These are phyloP conservation scores for Oeneis ivallda DNA, from an alignment of 2,888 invertebrate species.

Conservation along the genomic window DNA sequence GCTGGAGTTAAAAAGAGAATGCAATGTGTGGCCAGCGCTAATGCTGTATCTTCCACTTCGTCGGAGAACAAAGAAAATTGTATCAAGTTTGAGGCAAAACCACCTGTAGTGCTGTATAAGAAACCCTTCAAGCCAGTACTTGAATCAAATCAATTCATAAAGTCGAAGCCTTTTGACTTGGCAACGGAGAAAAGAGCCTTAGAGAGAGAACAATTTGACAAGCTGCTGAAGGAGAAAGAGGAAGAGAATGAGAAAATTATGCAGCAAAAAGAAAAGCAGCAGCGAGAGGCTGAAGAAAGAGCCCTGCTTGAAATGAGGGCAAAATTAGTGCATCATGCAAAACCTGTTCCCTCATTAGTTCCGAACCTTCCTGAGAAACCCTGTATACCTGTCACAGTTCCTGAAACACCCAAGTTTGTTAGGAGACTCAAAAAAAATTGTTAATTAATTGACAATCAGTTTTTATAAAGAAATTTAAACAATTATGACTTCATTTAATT, in stretches of 20 bases:
- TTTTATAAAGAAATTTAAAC: not conserved
- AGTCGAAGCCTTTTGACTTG: slow-evolving; percentile 80
- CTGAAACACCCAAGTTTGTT: slow-evolving; percentile 83
- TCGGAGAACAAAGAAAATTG: slow-evolving; percentile 73
- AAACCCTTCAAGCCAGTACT: slow-evolving; percentile 85
- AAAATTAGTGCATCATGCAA: slow-evolving; percentile 83
- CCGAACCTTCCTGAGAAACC: slow-evolving; percentile 78
- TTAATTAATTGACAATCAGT: no score
- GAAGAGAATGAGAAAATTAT: slow-evolving; percentile 72
- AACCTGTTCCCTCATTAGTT: slow-evolving; percentile 80
- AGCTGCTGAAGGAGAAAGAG: slow-evolving; percentile 76
- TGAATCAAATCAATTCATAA: slow-evolving; percentile 64
- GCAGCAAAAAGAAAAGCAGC: slow-evolving; percentile 62
- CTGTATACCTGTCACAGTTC: slow-evolving; percentile 80
- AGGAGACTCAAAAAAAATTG: slow-evolving; percentile 60
- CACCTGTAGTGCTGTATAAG: slow-evolving; percentile 82
- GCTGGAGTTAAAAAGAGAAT: slow-evolving; percentile 68
- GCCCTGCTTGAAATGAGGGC: slow-evolving; percentile 78
- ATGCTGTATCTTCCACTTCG: slow-evolving; percentile 57
- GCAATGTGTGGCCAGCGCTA: slow-evolving; percentile 54
- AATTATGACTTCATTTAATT: not conserved
- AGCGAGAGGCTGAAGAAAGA: slow-evolving; percentile 72
- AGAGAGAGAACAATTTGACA: slow-evolving; percentile 83
- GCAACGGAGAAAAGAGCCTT: slow-evolving; percentile 84
- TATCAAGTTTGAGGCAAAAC: slow-evolving; percentile 83